Conservation (phyloP, 2,888 invertebrate genomes). For the Drosophila anomelani region DNA sequence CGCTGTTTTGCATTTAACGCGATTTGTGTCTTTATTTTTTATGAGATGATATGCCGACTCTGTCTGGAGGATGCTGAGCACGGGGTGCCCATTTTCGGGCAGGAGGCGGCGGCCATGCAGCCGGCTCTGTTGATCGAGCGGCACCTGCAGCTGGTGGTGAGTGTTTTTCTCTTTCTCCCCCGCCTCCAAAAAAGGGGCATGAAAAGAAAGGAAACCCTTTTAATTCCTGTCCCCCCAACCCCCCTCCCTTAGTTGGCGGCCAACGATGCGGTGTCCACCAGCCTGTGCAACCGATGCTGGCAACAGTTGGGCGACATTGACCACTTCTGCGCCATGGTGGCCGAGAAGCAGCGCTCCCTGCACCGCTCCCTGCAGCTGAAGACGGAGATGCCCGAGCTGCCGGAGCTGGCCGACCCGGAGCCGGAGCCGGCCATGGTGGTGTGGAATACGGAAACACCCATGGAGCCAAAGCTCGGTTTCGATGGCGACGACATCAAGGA, state of each 20-base stretch:
- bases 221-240: neutral
- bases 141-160: constrained; percentile 46
- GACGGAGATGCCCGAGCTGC: constrained; percentile 61
- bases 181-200: too few relatives aligned
- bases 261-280: constrained; percentile 63
- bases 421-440: constrained; percentile 47
- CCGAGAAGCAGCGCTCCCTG: constrained; percentile 62
- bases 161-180: neutral
- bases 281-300: constrained; percentile 62
- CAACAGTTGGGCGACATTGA: constrained; percentile 59
- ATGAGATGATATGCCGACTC: constrained; percentile 76
- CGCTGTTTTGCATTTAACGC: constrained; percentile 29
- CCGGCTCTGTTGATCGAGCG: constrained; percentile 54
- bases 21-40: constrained; percentile 25
- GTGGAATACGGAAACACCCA: constrained; percentile 55
- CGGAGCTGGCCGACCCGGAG: constrained; percentile 47
- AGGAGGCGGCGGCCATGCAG: constrained; percentile 39
- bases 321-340: constrained; percentile 67
- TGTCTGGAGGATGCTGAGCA: constrained; percentile 61
- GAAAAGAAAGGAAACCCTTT: constrained; percentile 1
- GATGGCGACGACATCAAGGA: constrained; percentile 61
- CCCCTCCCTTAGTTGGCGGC: constrained; percentile 42
- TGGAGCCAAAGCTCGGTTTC: constrained; percentile 40
- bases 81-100: constrained; percentile 57
- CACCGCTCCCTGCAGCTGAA: constrained; percentile 55